Evolutionary conservation across 2,888 invertebrate species (phyloP).

Genomic region (Cabera pusaria): DNA sequence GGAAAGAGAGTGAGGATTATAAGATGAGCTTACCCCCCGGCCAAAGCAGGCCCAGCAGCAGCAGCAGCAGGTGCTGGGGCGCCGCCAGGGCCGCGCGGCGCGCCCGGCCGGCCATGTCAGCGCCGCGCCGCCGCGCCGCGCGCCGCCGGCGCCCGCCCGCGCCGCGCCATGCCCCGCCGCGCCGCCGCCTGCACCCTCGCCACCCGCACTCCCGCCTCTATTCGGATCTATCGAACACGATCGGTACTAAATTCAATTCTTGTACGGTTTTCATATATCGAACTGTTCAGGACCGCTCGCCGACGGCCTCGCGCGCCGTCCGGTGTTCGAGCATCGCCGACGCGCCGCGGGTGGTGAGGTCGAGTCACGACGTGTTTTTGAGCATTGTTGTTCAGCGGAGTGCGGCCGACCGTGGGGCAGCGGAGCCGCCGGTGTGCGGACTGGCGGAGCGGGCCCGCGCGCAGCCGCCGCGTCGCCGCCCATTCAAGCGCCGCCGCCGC

Average conservation of each 20-base stretch:
- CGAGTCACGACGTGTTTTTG: conserved; percentile 74
- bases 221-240: conserved; percentile 69
- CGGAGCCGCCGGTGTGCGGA: conserved; percentile 83
- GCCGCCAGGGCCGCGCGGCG: conserved; percentile 80
- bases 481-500: conserved; percentile 46
- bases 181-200: conserved; percentile 54
- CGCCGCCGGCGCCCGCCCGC: conserved; percentile 71
- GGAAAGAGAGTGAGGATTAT: background rate
- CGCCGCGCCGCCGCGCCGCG: conserved; percentile 73
- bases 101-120: conserved; percentile 81
- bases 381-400: conserved; percentile 81
- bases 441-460: conserved; percentile 73
- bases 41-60: conserved; percentile 78
- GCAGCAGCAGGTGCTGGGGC: conserved; percentile 81
- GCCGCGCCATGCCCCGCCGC: conserved; percentile 66
- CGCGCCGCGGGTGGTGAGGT: conserved; percentile 63
- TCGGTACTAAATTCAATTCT: conserved; percentile 65
- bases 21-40: conserved; percentile 64
- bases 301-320: conserved; percentile 75
- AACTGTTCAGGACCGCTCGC: conserved; percentile 68
- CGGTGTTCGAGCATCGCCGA: conserved; percentile 73
- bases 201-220: conserved; percentile 67
- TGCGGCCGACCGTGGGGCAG: conserved; percentile 83
- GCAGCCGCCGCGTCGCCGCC: conserved; percentile 47
- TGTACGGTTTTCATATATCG: conserved; percentile 74